phyloP scores from a whole-genome alignment of 2,888 invertebrate genomes.

The Barypeithes pellucidus region DNA sequence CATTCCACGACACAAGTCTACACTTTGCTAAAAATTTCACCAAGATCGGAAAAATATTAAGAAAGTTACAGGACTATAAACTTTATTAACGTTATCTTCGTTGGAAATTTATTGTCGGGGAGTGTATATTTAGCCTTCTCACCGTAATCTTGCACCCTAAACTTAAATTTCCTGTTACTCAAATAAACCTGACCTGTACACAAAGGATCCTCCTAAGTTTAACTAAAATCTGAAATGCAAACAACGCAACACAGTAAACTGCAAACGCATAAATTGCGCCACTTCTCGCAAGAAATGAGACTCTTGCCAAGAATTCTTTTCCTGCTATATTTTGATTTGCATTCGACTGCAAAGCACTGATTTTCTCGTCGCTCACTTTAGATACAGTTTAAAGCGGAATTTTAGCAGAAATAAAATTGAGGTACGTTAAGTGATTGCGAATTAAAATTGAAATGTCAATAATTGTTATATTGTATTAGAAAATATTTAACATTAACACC shows the following conservation, averaged over 20 bases:
- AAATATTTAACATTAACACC: too few species aligned
- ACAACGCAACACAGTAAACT: slow-evolving; percentile 38
- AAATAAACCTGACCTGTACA: slow-evolving; percentile 32
- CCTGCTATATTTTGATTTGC: slow-evolving; percentile 24
- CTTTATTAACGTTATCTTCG: too few species aligned
- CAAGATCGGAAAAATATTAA: too few species aligned
- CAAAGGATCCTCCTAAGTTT: slow-evolving; percentile 18
- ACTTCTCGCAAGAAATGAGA: slow-evolving; percentile 31
- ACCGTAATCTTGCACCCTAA: neutral
- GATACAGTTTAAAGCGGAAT: neutral
- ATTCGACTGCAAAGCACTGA: slow-evolving; percentile 11
- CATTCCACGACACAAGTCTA: too few species aligned
- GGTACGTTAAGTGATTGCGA: too few species aligned
- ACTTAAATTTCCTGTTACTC: slow-evolving; percentile 11
- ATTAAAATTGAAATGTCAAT: too few species aligned
- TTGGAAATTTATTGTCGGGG: too few species aligned
- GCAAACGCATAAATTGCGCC: slow-evolving; percentile 38
- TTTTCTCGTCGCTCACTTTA: slow-evolving; percentile 24
- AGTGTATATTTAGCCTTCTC: neutral
- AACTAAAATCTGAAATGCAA: slow-evolving; percentile 34
- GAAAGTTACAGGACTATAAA: too few species aligned
- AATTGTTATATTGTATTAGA: too few species aligned
- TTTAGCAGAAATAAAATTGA: neutral
- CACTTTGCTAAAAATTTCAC: too few species aligned
- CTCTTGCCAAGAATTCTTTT: slow-evolving; percentile 25